Evolutionary conservation across 2,797 vertebrate species (phyloP).

Genomic region (Macropus fuliginosus): DNA sequence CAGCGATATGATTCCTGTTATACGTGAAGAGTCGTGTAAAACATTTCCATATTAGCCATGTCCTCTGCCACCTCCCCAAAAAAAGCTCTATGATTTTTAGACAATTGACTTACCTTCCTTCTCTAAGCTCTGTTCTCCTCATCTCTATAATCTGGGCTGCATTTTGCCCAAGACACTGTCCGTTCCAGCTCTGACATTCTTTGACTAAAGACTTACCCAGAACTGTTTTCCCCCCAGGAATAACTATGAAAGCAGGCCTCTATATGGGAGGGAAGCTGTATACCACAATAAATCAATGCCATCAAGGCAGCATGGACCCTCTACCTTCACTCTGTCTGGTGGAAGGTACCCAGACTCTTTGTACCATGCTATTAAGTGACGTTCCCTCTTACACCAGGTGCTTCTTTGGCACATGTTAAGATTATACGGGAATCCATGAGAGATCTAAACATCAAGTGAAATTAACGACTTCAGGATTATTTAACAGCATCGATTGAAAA

Average conservation of each 20-base stretch:
- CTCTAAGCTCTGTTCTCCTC: too few relatives aligned
- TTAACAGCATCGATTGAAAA: not conserved
- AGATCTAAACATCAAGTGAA: not conserved
- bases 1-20: not conserved
- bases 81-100: too few relatives aligned
- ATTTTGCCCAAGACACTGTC: not conserved
- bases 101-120: too few relatives aligned
- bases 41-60: not conserved
- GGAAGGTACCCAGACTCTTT: not conserved
- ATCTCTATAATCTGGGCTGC: too few relatives aligned
- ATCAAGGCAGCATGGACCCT: not conserved
- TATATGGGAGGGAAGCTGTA: not conserved
- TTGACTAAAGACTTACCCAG: not conserved
- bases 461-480: not conserved
- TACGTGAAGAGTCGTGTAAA: fast-evolving
- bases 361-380: too few relatives aligned
- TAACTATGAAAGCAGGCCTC: not conserved
- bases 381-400: not conserved
- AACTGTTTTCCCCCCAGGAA: not conserved
- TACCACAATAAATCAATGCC: not conserved
- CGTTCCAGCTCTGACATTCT: not conserved
- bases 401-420: not conserved
- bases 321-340: not conserved
- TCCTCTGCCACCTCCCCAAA: too few relatives aligned
- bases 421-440: not conserved